Conservation (phyloP, 1,140 invertebrate genomes). For the Drosophila neocordata region DNA sequence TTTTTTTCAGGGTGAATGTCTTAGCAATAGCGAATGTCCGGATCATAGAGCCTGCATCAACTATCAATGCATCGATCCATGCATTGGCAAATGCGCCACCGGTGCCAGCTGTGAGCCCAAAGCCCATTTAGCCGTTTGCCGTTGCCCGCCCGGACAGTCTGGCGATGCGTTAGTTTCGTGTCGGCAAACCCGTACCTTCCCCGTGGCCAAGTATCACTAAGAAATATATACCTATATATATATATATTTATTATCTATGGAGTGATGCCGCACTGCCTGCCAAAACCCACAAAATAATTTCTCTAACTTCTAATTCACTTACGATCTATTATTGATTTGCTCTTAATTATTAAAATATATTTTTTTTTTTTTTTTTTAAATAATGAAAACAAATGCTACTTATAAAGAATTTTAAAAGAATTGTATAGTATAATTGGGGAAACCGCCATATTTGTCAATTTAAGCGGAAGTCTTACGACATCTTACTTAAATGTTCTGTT, state of each 20-base stretch:
- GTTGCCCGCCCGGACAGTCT: conserved; percentile 90
- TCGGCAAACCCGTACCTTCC: conserved; percentile 73
- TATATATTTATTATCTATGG: not conserved
- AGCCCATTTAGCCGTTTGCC: conserved; percentile 91
- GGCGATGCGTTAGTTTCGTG: conserved; percentile 87
- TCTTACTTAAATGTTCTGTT: too few relatives aligned
- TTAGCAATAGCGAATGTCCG: conserved; percentile 88
- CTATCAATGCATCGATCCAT: conserved; percentile 89
- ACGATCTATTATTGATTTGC: conserved; percentile 9
- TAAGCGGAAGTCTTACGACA: too few relatives aligned
- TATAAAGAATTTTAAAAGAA: too few relatives aligned
- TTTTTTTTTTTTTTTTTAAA: not conserved
- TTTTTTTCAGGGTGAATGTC: conserved; percentile 88
- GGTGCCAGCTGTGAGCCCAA: conserved; percentile 83
- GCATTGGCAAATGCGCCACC: conserved; percentile 89
- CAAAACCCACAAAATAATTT: conserved; percentile 27
- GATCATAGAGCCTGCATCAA: conserved; percentile 89
- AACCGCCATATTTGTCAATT: too few relatives aligned
- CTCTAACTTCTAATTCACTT: conserved; percentile 7
- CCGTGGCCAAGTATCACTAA: conserved; percentile 79
- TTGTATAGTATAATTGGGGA: too few relatives aligned
- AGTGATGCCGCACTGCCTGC: conserved; percentile 63
- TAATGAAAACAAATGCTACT: conserved; percentile 2
- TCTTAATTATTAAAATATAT: conserved; percentile 11
- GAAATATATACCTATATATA: not conserved